Base-by-base conservation (phyloP, 2,888 invertebrate genomes). In the Agelastica alni region DNA sequence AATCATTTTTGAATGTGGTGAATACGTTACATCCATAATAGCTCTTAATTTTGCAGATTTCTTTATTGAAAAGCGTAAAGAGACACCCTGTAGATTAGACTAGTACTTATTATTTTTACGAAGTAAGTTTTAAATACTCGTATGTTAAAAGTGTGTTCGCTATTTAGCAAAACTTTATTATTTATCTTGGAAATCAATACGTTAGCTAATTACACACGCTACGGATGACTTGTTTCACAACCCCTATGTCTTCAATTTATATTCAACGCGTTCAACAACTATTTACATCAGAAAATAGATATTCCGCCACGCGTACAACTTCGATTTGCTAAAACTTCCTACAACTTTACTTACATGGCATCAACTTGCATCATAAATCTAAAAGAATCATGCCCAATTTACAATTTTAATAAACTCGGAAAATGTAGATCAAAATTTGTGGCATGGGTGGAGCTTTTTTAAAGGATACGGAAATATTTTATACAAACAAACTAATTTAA, bases 281-380 rank as follows among this genome's bases (percentile, higher is more conserved):
- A 28, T n/a, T 28, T 2, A 3, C 28, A 28, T 28, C 6, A 28
- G 28, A 10, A 7, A 13, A 13, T 31, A 31, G 31, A 31, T 31
- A 10, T 31, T 16, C 16, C 14, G 16, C 9, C 10, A 34, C 34
- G 6, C 7, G 9, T 16, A 2, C 4, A 31, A 4, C 14, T 31
- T 16, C 34, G 16, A 16, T 16, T 34, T 34, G n/a, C n/a, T 9
- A 16, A n/a, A 34, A 34, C 34, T 34, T 34, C n/a, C 1, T 34
- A 16, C 7, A 16, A 34, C 14, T 34, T 7, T n/a, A 14, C 34
- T 34, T 34, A 34, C 16, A 16, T 4, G 7, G 34, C 14, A 34
- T 34, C 34, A 16, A 34, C 14, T 34, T 14, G n/a, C 16, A 16
- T 34, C 34, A 34, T 34, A 34, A 34, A 34, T 34, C 16, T 34